A percentile compares a stretch with the other conserved stretches of the same genome.
These are phyloP conservation scores for Pandion haliaetus DNA, from an alignment of 2,113 vertebrate genomes.

Conservation along the genomic window DNA sequence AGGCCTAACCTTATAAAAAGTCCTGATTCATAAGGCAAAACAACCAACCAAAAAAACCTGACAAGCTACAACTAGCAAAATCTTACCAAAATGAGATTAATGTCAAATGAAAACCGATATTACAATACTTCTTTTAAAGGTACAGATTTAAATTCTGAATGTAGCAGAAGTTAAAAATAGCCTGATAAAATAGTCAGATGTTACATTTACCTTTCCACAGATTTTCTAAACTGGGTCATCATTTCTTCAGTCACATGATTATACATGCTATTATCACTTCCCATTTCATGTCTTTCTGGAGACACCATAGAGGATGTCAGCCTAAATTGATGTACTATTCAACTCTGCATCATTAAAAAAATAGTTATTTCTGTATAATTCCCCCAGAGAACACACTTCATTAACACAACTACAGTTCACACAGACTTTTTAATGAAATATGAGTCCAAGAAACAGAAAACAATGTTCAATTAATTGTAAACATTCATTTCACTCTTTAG, in stretches of 20 bases:
- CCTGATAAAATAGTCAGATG: neutral
- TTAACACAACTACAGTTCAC: constrained; percentile 16
- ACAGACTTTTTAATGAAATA: constrained; percentile 60
- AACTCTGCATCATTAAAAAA: constrained; percentile 25
- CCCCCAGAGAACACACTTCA: constrained; percentile 9
- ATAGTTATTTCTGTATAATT: constrained; percentile 41
- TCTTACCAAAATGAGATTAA: neutral
- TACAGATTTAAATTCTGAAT: neutral
- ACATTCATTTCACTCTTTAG: constrained; percentile 16
- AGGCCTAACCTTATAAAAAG: neutral
- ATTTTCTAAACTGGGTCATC: neutral
- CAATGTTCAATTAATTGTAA: constrained; percentile 58
- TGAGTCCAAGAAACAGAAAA: constrained; percentile 42
- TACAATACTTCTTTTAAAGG: neutral
- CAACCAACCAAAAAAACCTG: neutral
- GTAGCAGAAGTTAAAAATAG: neutral
- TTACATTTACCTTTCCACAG: neutral
- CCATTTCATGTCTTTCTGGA: neutral
- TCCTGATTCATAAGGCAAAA: neutral
- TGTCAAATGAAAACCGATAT: neutral
- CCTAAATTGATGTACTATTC: neutral
- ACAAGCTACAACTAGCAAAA: neutral
- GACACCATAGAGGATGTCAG: neutral
- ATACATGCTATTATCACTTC: neutral
- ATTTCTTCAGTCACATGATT: neutral